Base-by-base conservation (phyloP, 2,113 vertebrate genomes). In the Varanus komodoensis region DNA sequence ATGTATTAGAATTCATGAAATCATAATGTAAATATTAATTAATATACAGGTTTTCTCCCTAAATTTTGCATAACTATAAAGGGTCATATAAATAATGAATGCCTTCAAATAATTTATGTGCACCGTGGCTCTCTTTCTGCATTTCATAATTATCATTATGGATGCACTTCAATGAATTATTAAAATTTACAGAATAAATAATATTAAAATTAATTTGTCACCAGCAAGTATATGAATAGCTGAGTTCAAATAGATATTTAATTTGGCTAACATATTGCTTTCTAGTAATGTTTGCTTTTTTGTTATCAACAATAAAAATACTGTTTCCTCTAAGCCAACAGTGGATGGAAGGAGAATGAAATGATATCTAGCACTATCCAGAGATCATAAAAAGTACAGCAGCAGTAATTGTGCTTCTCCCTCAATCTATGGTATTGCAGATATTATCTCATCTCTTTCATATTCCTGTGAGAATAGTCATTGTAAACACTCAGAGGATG, bases 71-170 rank as follows among this genome's bases (percentile, higher is more conserved):
- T 87, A 81, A 81, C 84, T 92, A 1, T 96, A 94, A 95, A 90
- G 83, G 86, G 77, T 84, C 94, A 94, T 93, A 96, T 96, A 94
- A 95, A 96, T 96, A 94, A 96, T 96, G 80, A 93, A 96, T 91
- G 89, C 4, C 0, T 4, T 64, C 38, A 73, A 95, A 95, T 95
- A 93, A 95, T 95, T 94, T 88, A 93, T 90, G 73, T 71, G 82
- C 91, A 78, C 85, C 91, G 73, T 69, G 86, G 89, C 93, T 94
- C 94, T 94, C 92, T 79, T 89, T 93, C 92, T 88, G 77, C 85
- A 90, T 93, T 79, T 90, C 93, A 89, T 96, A 96, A 95, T 96
- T 95, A 92, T 93, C 15, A 38, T 17, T 89, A 94, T 4, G 88
- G 87, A 91, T 15, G 57, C 15, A 90, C 75, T 80, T 68, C 84